Conservation (phyloP, 2,113 vertebrate genomes). For the Dolichotis patagonum region DNA sequence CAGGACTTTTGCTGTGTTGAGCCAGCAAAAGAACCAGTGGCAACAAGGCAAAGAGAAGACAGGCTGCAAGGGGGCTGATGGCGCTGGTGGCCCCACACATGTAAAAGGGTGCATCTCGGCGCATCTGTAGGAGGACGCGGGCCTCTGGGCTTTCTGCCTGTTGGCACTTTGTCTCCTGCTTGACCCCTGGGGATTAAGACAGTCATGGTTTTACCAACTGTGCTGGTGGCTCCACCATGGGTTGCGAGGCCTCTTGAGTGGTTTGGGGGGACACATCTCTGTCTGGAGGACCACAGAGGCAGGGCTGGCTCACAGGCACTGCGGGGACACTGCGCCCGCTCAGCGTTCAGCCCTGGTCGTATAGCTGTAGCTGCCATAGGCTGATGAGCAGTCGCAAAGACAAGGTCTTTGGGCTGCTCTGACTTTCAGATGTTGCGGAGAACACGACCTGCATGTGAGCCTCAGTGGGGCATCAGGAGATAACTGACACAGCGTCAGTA, state of each 20-base stretch:
- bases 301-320: background rate
- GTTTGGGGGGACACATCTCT: background rate
- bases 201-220: constrained; percentile 5
- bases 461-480: background rate
- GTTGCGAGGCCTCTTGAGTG: background rate
- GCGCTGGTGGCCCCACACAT: background rate
- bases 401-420: background rate
- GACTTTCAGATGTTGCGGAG: background rate
- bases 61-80: background rate
- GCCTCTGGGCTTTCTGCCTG: background rate
- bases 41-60: background rate
- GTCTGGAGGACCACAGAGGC: background rate
- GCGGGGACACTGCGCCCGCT: background rate
- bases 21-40: background rate
- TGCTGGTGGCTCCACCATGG: background rate
- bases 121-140: background rate
- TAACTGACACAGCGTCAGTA: background rate
- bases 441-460: background rate
- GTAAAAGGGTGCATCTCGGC: background rate
- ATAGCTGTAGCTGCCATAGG: background rate
- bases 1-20: background rate
- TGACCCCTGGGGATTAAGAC: background rate
- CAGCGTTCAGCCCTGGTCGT: background rate
- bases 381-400: background rate
- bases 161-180: background rate